Percentiles rank a stretch among this genome's conserved stretches.
phyloP scores from a whole-genome alignment of 2,888 invertebrate species.

The Rhorus exstirpatorius region DNA sequence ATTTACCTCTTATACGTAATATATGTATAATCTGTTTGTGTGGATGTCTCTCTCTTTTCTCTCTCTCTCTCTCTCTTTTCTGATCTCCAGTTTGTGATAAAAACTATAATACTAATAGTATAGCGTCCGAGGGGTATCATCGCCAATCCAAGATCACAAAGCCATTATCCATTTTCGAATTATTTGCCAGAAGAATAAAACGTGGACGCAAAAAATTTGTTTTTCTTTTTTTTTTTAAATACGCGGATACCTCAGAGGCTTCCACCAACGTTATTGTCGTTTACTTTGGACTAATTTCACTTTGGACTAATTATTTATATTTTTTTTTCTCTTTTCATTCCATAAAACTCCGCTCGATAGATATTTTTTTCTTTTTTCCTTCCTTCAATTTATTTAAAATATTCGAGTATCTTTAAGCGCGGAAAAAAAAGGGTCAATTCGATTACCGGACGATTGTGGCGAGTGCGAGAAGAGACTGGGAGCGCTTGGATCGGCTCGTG shows the following conservation, averaged over 20 bases:
- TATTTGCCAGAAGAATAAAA: constrained; percentile 28
- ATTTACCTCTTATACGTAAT: constrained; percentile 84
- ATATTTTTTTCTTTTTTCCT: constrained; percentile 12
- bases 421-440: too few relatives aligned
- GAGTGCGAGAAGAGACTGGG: constrained; percentile 19
- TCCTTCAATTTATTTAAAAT: not conserved
- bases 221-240: constrained; percentile 21
- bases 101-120: constrained; percentile 84
- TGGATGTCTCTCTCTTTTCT: constrained; percentile 82
- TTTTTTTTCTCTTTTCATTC: not conserved
- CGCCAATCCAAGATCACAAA: constrained; percentile 65
- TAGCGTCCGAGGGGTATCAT: constrained; percentile 78
- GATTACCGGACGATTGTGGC: too few relatives aligned
- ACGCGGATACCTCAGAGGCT: constrained; percentile 44
- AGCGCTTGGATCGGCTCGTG: constrained; percentile 81
- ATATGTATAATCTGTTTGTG: constrained; percentile 79
- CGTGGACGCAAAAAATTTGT: too few relatives aligned
- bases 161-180: constrained; percentile 34
- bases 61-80: too few relatives aligned
- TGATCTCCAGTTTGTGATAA: constrained; percentile 83
- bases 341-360: constrained; percentile 12
- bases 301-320: constrained; percentile 8
- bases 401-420: constrained; percentile 28
- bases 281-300: constrained; percentile 44
- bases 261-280: constrained; percentile 67